Conservation (phyloP, 2,888 invertebrate species). For the Philopedon plagiatum region DNA sequence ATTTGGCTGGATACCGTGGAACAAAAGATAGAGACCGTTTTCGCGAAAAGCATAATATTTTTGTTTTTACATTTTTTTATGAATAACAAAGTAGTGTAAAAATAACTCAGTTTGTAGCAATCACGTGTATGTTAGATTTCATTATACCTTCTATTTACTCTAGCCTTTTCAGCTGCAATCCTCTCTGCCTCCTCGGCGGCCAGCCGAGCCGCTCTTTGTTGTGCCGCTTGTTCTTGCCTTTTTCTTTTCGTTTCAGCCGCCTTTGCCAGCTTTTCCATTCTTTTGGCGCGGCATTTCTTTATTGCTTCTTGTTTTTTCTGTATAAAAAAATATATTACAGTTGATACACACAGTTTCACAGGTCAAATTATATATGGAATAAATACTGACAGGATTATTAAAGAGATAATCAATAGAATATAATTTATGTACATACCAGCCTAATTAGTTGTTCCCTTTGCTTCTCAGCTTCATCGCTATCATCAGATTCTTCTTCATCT, state of each 20-base stretch:
- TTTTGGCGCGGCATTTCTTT: conserved; percentile 47
- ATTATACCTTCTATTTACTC: conserved; percentile 36
- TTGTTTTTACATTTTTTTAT: no score
- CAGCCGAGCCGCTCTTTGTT: conserved; percentile 35
- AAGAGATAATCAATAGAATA: no score
- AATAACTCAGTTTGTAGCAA: no score
- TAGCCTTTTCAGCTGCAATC: conserved; percentile 31
- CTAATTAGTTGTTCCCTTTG: conserved; percentile 15
- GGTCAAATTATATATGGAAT: neutral
- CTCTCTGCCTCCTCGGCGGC: conserved; percentile 42
- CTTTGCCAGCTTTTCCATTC: conserved; percentile 44
- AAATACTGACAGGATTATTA: neutral
- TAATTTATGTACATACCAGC: conserved; percentile 20
- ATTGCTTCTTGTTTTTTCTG: conserved; percentile 45
- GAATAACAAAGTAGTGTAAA: no score
- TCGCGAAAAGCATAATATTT: no score
- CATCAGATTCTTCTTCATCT: conserved; percentile 23
- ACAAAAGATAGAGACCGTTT: no score
- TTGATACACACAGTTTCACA: neutral
- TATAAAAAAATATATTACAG: neutral
- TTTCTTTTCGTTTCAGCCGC: conserved; percentile 44
- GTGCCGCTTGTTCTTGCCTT: conserved; percentile 38
- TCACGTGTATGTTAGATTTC: neutral
- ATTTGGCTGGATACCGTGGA: no score
- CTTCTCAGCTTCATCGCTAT: conserved; percentile 39